Base-by-base conservation (phyloP, 1,140 invertebrate species). In the Drosophila pectinifera region DNA sequence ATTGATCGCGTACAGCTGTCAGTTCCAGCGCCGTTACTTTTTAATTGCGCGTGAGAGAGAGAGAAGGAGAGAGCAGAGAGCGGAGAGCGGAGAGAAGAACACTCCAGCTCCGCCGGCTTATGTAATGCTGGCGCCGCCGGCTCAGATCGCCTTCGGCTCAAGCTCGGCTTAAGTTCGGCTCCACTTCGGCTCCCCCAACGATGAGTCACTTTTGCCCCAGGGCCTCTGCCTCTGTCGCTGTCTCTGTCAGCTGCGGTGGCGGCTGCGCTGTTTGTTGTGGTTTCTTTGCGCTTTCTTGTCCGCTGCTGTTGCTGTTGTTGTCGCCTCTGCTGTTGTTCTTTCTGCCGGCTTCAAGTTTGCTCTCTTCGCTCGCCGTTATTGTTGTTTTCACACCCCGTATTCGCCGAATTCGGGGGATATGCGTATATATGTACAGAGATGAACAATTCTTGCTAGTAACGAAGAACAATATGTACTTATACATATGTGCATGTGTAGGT, bases 1-100 rank as follows among this genome's bases (percentile, higher is more conserved):
- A 88, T 88, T 88, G 83, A 83, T 84, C 84, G 63, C 79, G 65
- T 89, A 80, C 84, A 88, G 75, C 84, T 88, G 84, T 77, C 83
- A 73, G 81, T 68, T 59, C 42, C 79, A 80, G 76, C 84, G 84
- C 83, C 84, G 79, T 88, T 88, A 70, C 72, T 77, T 89, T 83
- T 79, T 77, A 73, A 76, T 82, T 86, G 63, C 18, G 16, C 16
- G 39, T 18, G 49, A 45, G 46, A 43, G 59, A 36, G 6, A 13
- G 46, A 49, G 36, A 14, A n/a, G 43, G 58, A 62, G 64, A 34
- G 58, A 36, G 22, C 10, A 55, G 20, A 20, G 22, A 53, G 34
- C n/a, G 5, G 4, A 28, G 20, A 42, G n/a, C 4, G 2, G 8
- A 38, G 11, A 38, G 53, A 46, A 43, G 7, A n/a, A 10, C 1